Conservation (phyloP, 2,113 vertebrate species). For the Alligator sinensis region DNA sequence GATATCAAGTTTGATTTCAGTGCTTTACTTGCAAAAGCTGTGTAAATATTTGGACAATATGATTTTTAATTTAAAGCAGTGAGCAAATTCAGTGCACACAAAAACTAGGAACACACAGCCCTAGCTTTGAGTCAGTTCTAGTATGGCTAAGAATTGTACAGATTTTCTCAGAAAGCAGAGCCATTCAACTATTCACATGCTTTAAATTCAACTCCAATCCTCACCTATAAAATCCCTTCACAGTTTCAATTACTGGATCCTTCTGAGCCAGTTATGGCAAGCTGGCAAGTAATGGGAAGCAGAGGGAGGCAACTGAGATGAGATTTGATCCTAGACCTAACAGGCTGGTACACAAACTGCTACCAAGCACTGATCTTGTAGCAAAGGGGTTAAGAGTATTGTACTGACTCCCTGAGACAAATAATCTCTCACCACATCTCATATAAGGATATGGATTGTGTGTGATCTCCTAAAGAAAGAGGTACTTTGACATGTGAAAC, state of each 20-base stretch:
- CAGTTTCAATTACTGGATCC: background rate
- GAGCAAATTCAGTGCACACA: background rate
- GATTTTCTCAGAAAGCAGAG: background rate
- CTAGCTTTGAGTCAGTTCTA: background rate
- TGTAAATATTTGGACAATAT: background rate
- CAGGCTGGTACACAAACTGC: no score
- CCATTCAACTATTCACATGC: background rate
- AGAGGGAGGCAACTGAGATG: no score
- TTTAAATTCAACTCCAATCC: background rate
- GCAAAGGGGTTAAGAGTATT: no score
- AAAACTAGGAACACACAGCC: background rate
- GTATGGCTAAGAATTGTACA: background rate
- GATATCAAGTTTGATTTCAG: background rate
- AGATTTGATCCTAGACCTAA: no score
- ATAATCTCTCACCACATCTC: no score
- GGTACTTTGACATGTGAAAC: no score
- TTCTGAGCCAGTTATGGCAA: background rate
- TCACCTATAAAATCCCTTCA: background rate
- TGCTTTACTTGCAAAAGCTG: background rate
- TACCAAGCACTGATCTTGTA: no score
- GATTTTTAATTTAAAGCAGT: background rate
- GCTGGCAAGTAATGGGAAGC: no score
- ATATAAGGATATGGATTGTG: no score
- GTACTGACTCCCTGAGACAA: no score
- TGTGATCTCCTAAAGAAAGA: no score